Base-by-base conservation (phyloP, 2,797 vertebrate species). In the Pogoniulus pusillus region DNA sequence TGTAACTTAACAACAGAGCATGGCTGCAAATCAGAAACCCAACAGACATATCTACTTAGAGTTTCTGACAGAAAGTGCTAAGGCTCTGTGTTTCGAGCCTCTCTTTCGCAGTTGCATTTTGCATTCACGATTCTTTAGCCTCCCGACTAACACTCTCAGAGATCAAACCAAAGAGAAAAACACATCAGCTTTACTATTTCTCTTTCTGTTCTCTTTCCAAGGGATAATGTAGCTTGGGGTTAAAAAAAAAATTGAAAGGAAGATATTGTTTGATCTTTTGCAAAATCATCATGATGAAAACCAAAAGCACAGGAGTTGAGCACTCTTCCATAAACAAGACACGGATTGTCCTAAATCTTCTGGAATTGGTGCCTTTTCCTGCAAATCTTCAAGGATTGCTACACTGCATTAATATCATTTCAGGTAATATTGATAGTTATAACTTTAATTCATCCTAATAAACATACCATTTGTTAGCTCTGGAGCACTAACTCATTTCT, bases 161-260 rank as follows among this genome's bases (percentile, higher is more conserved):
- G 39, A 91, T 55, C 63, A 60, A 18, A 32, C 30, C 30, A 72
- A 88, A 86, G 23, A 63, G 30, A 69, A 92, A 88, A 95, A 7
- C 17, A 18, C 6, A 59, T 47, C 34, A 71, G 11, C 7, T 6
- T 72, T 88, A 49, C 49, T 64, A 5, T 7, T 34, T 71, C 12
- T 54, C 14, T 39, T 72, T 87, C 87, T 87, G 5, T 45, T 85
- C 32, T 30, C 2, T 65, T 94, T 82, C 14, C 14, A 75, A 69
- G 16, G 23, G 17, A 45, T 66, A 75, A 85, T 27, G 8, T 32
- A 72, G 39, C 45, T 76, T n/a, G n/a, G n/a, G n/a, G n/a, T n/a
- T n/a, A n/a, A n/a, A n/a, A n/a, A n/a, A n/a, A n/a, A n/a, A 16
- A 41, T 41, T 15, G 14, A n/a, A 76, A 37, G 34, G 37, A 54